Base-by-base conservation (phyloP, 2,888 invertebrate genomes). In the Steromphala cineraria region DNA sequence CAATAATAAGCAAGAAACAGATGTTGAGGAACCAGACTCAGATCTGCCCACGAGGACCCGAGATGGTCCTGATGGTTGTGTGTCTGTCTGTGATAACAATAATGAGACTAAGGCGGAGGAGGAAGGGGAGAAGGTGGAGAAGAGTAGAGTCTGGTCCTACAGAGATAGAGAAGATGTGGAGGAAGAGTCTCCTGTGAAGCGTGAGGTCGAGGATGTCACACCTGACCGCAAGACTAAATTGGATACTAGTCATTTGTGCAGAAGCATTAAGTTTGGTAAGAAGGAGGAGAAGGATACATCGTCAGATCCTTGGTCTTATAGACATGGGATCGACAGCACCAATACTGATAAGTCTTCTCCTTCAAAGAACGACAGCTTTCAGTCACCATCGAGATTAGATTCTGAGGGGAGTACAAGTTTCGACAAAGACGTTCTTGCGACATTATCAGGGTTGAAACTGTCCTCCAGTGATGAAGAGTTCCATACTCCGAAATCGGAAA, bases 401-500 rank as follows among this genome's bases (percentile, higher is more conserved):
- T 74, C 71, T 40, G 36, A 36, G 13, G 52, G 24, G 4, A 75
- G 75, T 75, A 75, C 40, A 40, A 79, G 62, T 71, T 46, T 67
- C 36, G 79, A 79, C 52, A 53, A 79, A 13, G 71, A 46, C 31
- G 36, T 79, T n/a, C 19, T 79, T 15, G 71, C 52, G 53, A 53
- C 67, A 28, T 71, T 79, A 28, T 71, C 67, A 28, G 62, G 62
- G 53, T 53, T 79, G 53, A 67, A 79, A 19, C 53, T 79, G 3
- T 67, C 67, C 46, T 71, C 52, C 31, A 31, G 67, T 31, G 79
- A 71, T n/a, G 79, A 79, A 31, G 79, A 67, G 0, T 77, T 56
- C 19, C 56, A 62, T 21, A 46, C 75, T n/a, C 46, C 75, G 21
- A 19, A 24, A 15, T 77, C 55, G 17, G 28, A 55, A n/a, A 53